Percentiles rank a stretch among this genome's conserved stretches.
Conservation (phyloP, 37 sponge, comb jelly and placozoan species). For the Agelas oroides region DNA sequence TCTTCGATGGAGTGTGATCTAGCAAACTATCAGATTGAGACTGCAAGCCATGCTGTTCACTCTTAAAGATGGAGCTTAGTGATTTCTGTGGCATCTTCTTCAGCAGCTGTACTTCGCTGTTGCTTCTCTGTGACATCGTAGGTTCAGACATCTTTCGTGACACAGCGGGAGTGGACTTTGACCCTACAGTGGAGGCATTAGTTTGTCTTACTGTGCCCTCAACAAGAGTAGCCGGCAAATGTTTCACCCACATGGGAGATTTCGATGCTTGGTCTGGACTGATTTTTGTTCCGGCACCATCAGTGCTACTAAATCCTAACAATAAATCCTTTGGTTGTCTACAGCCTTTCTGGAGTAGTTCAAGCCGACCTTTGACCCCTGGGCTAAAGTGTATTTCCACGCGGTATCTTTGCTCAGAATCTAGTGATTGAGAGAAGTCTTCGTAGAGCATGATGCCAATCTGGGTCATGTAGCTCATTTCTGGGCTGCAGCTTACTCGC, state of each 20-base stretch:
- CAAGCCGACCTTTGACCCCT: slow-evolving; percentile 48
- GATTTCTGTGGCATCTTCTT: too few species aligned
- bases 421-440: slow-evolving; percentile 59
- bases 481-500: slow-evolving; percentile 58
- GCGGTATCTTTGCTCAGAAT: slow-evolving; percentile 28
- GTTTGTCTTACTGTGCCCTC: too few species aligned
- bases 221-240: too few species aligned
- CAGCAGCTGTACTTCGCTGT: too few species aligned
- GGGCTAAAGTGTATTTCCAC: slow-evolving; percentile 71
- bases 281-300: neutral
- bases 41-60: too few species aligned
- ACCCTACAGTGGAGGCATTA: too few species aligned
- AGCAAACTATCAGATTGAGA: too few species aligned
- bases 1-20: too few species aligned
- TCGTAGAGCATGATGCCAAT: slow-evolving; percentile 92
- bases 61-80: too few species aligned
- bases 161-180: too few species aligned
- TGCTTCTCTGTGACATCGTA: too few species aligned
- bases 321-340: neutral
- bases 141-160: too few species aligned
- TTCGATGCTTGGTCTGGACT: neutral
- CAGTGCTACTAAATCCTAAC: neutral
- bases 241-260: neutral
- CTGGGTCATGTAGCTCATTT: slow-evolving; percentile 91
- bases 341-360: neutral